These are phyloP conservation scores for Aporophyla nigra DNA, from an alignment of 2,888 invertebrate species.

Conservation along the genomic window DNA sequence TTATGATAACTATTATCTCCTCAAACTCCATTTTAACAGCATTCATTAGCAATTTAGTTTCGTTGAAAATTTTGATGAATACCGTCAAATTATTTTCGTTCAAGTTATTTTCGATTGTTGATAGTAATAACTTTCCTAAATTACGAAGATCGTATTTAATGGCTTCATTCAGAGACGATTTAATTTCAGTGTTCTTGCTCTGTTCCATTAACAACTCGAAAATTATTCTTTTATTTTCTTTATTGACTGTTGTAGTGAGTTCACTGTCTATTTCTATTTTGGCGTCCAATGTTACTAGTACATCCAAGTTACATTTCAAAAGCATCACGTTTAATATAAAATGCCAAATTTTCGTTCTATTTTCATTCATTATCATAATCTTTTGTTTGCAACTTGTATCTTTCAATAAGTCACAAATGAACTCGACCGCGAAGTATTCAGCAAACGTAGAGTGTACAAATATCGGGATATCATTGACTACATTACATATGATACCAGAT, in stretches of 20 bases:
- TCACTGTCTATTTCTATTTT: constrained; percentile 10
- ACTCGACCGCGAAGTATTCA: constrained; percentile 31
- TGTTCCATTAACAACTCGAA: constrained; percentile 3
- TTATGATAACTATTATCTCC: constrained; percentile 10
- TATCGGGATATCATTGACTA: constrained; percentile 20
- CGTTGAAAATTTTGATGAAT: constrained; percentile 20
- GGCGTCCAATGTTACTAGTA: constrained; percentile 13
- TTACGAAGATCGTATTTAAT: constrained; percentile 3
- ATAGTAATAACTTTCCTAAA: constrained; percentile 5
- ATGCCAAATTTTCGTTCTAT: neutral
- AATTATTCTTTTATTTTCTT: neutral
- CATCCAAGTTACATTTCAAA: constrained; percentile 12
- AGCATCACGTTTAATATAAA: constrained; percentile 27
- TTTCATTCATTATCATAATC: neutral
- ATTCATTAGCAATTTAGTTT: constrained; percentile 20
- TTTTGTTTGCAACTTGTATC: neutral
- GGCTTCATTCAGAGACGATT: constrained; percentile 25
- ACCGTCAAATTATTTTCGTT: constrained; percentile 4
- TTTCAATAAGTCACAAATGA: constrained; percentile 26
- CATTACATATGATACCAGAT: constrained; percentile 16
- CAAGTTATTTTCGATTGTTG: neutral
- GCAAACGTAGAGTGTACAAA: constrained; percentile 32
- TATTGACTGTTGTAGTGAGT: neutral
- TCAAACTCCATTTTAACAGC: constrained; percentile 37
- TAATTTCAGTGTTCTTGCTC: constrained; percentile 8